Percentiles rank a stretch among this genome's conserved stretches.
Conservation (phyloP, 2,113 vertebrate species). For the Corythornis madagascariensis region DNA sequence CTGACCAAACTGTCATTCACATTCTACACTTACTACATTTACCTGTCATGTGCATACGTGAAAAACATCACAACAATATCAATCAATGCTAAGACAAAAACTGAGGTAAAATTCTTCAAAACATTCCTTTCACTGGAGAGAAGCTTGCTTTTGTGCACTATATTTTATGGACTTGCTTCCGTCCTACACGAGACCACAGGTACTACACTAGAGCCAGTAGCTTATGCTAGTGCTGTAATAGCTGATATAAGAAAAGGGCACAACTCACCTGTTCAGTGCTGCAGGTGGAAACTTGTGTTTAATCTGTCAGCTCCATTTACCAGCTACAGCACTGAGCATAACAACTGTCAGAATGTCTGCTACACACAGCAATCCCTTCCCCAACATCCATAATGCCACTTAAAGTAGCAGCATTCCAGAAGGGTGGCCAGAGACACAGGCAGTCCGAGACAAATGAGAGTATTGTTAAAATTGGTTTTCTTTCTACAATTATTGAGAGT, state of each 20-base stretch:
- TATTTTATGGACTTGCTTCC: background rate
- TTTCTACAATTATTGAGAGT: background rate
- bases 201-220: background rate
- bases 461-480: background rate
- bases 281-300: background rate
- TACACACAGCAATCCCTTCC: background rate
- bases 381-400: accelerated
- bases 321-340: background rate
- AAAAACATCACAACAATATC: background rate
- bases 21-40: background rate
- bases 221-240: background rate
- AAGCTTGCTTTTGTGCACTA: background rate
- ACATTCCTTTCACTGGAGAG: background rate
- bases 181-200: background rate
- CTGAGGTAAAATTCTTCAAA: background rate
- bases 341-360: background rate
- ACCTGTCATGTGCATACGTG: background rate
- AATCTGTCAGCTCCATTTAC: background rate
- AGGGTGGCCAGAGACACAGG: background rate
- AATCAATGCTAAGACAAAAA: background rate
- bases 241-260: background rate
- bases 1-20: background rate
- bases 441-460: background rate
- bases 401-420: background rate
- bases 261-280: background rate